Evolutionary conservation across 2,888 invertebrate genomes (phyloP), one percentile per base, ranked within the genome.

Genomic region (Cosmia trapezina): DNA sequence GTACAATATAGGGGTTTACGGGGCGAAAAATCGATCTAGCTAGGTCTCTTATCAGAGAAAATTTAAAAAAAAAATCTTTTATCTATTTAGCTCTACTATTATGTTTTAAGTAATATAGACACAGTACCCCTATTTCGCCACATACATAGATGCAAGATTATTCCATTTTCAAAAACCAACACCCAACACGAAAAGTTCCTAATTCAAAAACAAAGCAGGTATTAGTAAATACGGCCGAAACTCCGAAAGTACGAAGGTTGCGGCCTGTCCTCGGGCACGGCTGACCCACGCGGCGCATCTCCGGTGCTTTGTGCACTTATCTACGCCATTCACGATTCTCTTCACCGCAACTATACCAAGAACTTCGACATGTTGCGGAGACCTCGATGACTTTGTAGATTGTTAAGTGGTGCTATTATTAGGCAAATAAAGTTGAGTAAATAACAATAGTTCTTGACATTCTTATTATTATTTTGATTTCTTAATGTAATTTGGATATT

Each of bases 321-420:
- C 93, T 91, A 92, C 94, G 94, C 95, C 91, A 95, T 96, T 96
- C 95, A 95, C 90, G 87, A 96, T 96, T 96, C 93, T 94, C 92
- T 92, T 91, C 93, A 94, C 93, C 80, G 81, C 73, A 75, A 78
- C 83, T 80, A 86, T 84, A 88, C 89, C 85, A 81, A 86, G 87
- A 86, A 85, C 84, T 82, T 83, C 77, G 63, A 83, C 80, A 83
- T 73, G 67, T 87, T 81, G 43, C 73, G 67, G 81, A 80, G 85
- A 80, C 89, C 86, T 87, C 86, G 85, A 86, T 89, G 86, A 83
- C 79, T 85, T 81, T 59, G 59, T 76, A 60, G n/a, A 60, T 76
- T 77, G 51, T 77, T 77, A 51, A 64, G 12, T 61, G 45, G 62
- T 41, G 4, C n/a, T 76, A 4, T 41, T 76, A 43, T 47, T 54